phyloP scores from a whole-genome alignment of 2,113 vertebrate genomes.

The Struthidea cinerea region DNA sequence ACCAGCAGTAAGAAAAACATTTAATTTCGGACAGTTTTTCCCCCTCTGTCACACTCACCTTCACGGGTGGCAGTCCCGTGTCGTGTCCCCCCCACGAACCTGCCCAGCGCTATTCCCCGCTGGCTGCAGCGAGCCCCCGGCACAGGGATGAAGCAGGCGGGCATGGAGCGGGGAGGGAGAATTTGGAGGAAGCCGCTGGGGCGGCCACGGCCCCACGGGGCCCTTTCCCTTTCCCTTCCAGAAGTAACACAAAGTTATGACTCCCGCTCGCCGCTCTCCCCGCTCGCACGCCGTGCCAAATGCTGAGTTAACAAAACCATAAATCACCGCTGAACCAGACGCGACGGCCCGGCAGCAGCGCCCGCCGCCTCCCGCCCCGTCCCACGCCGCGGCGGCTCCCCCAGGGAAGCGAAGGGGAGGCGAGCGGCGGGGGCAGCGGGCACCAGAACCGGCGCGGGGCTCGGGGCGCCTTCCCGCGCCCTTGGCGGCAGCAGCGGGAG shows the following conservation, averaged over 20 bases:
- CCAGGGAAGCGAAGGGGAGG: neutral
- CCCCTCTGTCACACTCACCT: neutral
- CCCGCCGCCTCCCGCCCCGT: neutral
- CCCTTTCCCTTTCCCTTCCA: neutral
- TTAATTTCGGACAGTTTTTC: neutral
- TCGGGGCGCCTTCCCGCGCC: neutral
- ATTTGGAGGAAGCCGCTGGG: neutral
- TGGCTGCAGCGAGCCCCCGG: neutral
- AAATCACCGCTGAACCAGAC: neutral
- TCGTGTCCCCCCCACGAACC: neutral
- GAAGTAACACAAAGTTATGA: conserved; percentile 7
- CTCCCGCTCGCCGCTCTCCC: neutral
- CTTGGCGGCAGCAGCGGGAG: neutral
- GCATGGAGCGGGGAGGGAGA: neutral
- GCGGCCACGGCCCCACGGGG: neutral
- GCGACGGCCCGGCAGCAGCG: neutral
- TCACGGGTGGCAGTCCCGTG: neutral
- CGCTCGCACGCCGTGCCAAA: conserved; percentile 15
- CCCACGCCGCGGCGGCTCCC: neutral
- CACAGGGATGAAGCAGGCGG: neutral
- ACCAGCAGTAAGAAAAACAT: neutral
- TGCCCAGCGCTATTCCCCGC: neutral
- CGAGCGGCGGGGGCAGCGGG: neutral
- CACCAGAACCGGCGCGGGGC: neutral
- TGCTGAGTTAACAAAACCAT: conserved; percentile 34